Evolutionary conservation across 2,797 vertebrate species (phyloP).

Genomic region (Brachymystax lenok): DNA sequence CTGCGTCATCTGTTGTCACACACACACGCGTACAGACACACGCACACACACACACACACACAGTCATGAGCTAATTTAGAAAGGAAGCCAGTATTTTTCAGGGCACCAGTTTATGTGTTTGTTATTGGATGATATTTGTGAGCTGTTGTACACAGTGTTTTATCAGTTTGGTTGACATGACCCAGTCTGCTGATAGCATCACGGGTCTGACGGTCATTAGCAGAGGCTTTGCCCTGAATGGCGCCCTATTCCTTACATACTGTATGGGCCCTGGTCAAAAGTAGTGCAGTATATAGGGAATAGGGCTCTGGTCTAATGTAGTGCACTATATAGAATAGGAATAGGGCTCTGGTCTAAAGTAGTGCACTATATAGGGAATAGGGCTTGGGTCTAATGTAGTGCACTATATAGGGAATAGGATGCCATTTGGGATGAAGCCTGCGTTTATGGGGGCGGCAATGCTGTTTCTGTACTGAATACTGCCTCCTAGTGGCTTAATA

Average conservation of each 20-base stretch:
- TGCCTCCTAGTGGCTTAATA: background rate
- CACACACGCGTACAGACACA: background rate
- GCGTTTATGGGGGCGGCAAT: background rate
- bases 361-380: no score
- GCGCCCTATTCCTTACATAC: no score
- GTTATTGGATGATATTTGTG: background rate
- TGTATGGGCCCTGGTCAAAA: no score
- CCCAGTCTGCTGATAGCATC: slow-evolving; percentile 57
- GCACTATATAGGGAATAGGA: no score
- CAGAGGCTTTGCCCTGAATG: no score
- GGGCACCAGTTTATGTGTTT: background rate
- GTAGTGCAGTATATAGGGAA: no score
- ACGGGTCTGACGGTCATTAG: slow-evolving; percentile 33
- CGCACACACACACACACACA: background rate
- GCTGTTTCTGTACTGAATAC: background rate
- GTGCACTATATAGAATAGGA: no score
- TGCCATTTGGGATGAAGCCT: background rate
- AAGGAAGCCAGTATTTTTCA: background rate
- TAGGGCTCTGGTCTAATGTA: no score
- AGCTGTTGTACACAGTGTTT: background rate
- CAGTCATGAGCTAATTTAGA: background rate
- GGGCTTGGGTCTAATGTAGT: no score
- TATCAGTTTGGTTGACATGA: background rate
- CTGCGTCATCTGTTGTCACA: no score
- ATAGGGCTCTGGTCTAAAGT: no score